These are phyloP conservation scores for Melopsittacus undulatus DNA, from an alignment of 2,797 vertebrate genomes.

Conservation along the genomic window DNA sequence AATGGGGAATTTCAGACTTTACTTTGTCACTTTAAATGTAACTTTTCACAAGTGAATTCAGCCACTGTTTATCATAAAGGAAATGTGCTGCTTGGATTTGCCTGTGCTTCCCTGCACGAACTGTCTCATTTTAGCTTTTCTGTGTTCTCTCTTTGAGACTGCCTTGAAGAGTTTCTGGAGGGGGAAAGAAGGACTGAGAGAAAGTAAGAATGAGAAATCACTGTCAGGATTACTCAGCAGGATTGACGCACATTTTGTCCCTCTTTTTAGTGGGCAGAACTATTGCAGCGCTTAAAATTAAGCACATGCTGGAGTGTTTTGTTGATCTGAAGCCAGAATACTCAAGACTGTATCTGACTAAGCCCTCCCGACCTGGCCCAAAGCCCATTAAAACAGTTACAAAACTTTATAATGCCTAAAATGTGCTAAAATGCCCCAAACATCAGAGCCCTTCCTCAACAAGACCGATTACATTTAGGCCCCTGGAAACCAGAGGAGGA, in stretches of 20 bases:
- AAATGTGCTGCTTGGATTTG: constrained; percentile 36
- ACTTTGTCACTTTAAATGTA: constrained; percentile 48
- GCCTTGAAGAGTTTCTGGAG: background rate
- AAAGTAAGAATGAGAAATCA: background rate
- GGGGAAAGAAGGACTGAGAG: background rate
- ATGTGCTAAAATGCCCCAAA: background rate
- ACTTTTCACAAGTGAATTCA: constrained; percentile 50
- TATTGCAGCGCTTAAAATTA: background rate
- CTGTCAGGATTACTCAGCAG: constrained; percentile 32
- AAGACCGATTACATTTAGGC: background rate
- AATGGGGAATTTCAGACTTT: constrained; percentile 2
- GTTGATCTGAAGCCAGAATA: background rate
- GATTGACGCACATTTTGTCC: background rate
- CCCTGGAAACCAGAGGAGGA: background rate
- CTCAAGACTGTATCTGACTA: background rate
- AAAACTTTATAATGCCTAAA: background rate
- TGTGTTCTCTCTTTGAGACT: background rate
- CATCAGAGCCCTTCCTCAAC: background rate
- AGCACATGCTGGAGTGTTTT: background rate
- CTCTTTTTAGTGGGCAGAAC: background rate
- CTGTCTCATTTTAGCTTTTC: constrained; percentile 14
- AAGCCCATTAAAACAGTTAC: background rate
- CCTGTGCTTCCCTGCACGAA: constrained; percentile 26
- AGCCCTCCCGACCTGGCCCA: background rate
- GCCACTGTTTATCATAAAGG: constrained; percentile 8